Conservation (phyloP, 2,113 vertebrate species). For the Daboia siamensis region DNA sequence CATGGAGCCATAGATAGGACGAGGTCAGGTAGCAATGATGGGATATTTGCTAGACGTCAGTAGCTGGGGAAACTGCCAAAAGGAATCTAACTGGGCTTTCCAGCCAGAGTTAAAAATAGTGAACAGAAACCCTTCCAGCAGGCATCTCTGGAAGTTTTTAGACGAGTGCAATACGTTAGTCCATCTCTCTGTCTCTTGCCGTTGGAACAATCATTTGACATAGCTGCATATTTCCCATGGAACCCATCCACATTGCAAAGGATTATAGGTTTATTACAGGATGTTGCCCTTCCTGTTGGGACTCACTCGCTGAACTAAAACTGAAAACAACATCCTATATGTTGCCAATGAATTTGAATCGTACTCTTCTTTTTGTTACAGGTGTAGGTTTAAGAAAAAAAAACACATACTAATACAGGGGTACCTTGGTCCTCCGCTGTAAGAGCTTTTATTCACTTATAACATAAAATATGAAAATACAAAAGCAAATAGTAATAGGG, state of each 20-base stretch:
- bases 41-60: background rate
- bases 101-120: background rate
- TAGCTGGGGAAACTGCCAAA: conserved; percentile 5
- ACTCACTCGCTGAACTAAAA: background rate
- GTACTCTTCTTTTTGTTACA: background rate
- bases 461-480: no score
- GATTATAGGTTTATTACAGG: background rate
- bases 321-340: no score
- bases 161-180: background rate
- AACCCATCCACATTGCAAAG: background rate
- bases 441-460: no score
- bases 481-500: no score
- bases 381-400: background rate
- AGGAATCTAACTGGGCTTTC: background rate
- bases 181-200: background rate
- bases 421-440: no score
- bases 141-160: background rate
- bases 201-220: background rate
- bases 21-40: background rate
- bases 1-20: background rate
- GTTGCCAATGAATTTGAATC: background rate
- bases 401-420: background rate
- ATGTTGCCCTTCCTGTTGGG: background rate
- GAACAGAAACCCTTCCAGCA: background rate
- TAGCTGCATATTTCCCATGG: background rate